Evolutionary conservation across 2,888 invertebrate genomes (phyloP).

Genomic region (Abscondita cerata): DNA sequence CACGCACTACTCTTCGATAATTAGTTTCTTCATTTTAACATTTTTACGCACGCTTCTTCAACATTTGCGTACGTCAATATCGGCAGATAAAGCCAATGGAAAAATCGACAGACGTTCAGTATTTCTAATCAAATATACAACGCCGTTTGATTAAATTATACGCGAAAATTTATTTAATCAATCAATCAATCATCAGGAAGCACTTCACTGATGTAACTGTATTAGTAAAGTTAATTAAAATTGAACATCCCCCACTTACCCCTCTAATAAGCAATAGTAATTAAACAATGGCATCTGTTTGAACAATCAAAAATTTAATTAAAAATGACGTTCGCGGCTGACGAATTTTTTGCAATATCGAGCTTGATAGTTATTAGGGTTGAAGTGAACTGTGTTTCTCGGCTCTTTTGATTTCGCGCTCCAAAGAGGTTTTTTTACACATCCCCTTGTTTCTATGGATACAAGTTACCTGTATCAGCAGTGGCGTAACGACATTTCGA

Average conservation of each 20-base stretch:
- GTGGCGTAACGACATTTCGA: conserved; percentile 11
- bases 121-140: too few species aligned
- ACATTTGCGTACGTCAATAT: too few species aligned
- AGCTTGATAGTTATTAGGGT: conserved; percentile 30
- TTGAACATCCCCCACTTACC: neutral
- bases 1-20: conserved; percentile 49
- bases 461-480: conserved; percentile 38
- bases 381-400: conserved; percentile 33
- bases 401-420: conserved; percentile 43
- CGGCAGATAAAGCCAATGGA: too few species aligned
- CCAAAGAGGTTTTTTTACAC: conserved; percentile 36
- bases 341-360: conserved; percentile 14
- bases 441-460: conserved; percentile 47
- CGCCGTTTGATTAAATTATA: conserved; percentile 10
- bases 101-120: too few species aligned
- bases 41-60: conserved; percentile 23
- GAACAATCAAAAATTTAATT: neutral
- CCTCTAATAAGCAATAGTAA: neutral
- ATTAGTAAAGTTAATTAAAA: conserved; percentile 8
- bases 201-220: neutral
- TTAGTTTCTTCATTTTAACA: conserved; percentile 50
- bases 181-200: conserved; percentile 1
- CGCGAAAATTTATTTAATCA: neutral
- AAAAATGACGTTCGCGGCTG: neutral
- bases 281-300: conserved; percentile 5